Base-by-base conservation (phyloP, 2,888 invertebrate species). In the Chaetogeoica ovagalla region DNA sequence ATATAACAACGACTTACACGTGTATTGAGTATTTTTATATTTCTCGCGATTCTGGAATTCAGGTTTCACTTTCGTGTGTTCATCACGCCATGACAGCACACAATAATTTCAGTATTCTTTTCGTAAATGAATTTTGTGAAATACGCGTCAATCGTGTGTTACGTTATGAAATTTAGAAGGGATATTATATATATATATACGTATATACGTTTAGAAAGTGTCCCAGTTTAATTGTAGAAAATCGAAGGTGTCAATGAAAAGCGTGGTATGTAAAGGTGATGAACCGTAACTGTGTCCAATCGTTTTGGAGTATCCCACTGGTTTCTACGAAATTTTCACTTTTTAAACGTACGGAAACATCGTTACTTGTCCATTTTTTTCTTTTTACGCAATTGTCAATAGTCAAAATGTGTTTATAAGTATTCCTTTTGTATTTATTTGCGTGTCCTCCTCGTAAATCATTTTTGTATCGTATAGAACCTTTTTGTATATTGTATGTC, bases 211-310 rank as follows among this genome's bases (percentile, higher is more conserved):
- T 79, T 79, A 71, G 79, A 79, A 79, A 79, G 79, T 71, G 79
- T 79, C 79, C 79, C 79, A 79, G 63, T 79, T 79, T 39, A 71
- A 63, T 79, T 63, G 55, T 79, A 71, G 70, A 70, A 79, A 79
- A 79, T 79, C 63, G 71, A 79, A 71, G 79, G 70, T 79, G 71
- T 79, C 71, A 37, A 71, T 71, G 71, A 79, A 79, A 79, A 70
- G 55, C 71, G 63, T 79, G 70, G 70, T 79, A 62, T 62, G 65
- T 70, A 62, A 63, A 79, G 52, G 70, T 79, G 79, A 79, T 79
- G 71, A 63, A 79, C 79, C 79, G 79, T 79, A 71, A 70, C 79
- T 63, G 79, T 79, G 52, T 70, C 79, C 63, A 79, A 79, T 79
- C 70, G 23, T 79, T 71, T 57, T 30, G 62, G 71, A 71, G 70